phyloP scores from a whole-genome alignment of 2,888 invertebrate genomes.

The Alloplasta piceator region DNA sequence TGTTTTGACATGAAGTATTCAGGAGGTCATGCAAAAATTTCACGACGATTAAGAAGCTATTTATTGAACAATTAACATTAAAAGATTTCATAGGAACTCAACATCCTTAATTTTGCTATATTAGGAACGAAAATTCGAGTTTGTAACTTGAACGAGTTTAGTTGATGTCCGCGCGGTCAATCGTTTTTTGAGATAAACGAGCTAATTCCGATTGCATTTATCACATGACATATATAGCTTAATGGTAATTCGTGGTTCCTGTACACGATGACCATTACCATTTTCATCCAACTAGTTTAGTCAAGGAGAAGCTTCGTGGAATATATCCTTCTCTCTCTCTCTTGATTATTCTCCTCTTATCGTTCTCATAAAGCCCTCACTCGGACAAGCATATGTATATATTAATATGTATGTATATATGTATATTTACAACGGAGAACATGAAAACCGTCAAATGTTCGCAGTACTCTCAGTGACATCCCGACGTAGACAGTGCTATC shows the following conservation, averaged over 20 bases:
- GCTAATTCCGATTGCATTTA: too few relatives aligned
- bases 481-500: slow-evolving; percentile 29
- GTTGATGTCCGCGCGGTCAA: too few relatives aligned
- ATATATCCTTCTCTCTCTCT: slow-evolving; percentile 7
- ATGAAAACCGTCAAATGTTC: slow-evolving; percentile 2
- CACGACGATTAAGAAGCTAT: too few relatives aligned
- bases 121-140: too few relatives aligned
- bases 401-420: background rate
- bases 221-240: background rate
- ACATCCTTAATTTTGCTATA: too few relatives aligned
- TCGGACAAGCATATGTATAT: slow-evolving; percentile 10
- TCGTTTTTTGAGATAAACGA: too few relatives aligned
- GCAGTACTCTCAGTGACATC: slow-evolving; percentile 39
- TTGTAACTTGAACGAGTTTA: too few relatives aligned
- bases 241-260: slow-evolving; percentile 52
- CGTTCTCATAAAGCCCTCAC: slow-evolving; percentile 25
- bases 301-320: slow-evolving; percentile 24
- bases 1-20: too few relatives aligned
- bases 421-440: slow-evolving; percentile 19
- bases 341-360: background rate
- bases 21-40: too few relatives aligned
- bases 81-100: too few relatives aligned
- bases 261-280: slow-evolving; percentile 50
- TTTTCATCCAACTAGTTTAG: slow-evolving; percentile 57
- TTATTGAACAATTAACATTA: too few relatives aligned